These are phyloP conservation scores for Eutrigla gurnardus DNA, from an alignment of 2,797 vertebrate species.

Conservation along the genomic window DNA sequence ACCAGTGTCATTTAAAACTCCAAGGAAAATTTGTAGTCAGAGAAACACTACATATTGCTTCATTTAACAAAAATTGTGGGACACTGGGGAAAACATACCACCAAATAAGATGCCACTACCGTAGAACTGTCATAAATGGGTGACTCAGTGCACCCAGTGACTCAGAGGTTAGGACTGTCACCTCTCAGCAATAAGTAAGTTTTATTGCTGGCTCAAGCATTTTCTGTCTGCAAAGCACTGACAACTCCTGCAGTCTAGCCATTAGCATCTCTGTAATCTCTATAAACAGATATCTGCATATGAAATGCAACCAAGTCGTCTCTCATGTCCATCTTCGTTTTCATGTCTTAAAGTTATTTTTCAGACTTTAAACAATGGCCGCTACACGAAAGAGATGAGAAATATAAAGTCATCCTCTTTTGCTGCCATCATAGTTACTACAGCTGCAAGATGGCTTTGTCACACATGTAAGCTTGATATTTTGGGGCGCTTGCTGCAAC, in stretches of 20 bases:
- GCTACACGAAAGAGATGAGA: too few species aligned
- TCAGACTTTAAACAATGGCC: background rate
- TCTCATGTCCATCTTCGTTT: background rate
- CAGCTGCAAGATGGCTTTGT: background rate
- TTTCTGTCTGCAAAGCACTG: conserved; percentile 12
- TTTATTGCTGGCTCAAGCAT: background rate
- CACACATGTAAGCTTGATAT: background rate
- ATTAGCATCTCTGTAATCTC: background rate
- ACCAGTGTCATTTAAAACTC: background rate
- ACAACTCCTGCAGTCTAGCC: background rate
- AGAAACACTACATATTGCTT: background rate
- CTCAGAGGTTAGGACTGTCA: conserved; percentile 17
- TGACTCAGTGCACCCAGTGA: conserved; percentile 13
- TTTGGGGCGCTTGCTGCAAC: background rate
- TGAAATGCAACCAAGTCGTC: background rate
- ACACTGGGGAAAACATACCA: background rate
- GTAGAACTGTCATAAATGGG: conserved; percentile 16
- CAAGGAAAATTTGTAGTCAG: background rate
- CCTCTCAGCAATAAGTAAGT: conserved; percentile 1
- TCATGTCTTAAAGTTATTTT: background rate
- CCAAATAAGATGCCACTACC: conserved; percentile 8
- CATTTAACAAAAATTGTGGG: background rate
- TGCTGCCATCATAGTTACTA: background rate
- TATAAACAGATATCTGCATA: background rate
- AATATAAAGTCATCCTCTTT: background rate